Evolutionary conservation across 2,888 invertebrate species (phyloP).

Genomic region (Cheilosia soror): DNA sequence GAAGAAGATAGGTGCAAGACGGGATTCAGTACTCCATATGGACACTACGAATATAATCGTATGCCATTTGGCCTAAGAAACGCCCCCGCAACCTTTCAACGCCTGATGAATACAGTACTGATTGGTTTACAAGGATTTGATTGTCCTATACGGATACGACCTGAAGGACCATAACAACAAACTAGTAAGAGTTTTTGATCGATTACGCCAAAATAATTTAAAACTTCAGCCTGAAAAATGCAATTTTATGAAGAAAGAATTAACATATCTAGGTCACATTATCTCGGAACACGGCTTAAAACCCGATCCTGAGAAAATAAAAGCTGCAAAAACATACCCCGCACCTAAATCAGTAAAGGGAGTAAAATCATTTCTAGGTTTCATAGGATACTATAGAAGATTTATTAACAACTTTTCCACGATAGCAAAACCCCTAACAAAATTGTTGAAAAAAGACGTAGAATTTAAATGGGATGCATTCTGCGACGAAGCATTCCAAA

Average conservation of each 20-base stretch:
- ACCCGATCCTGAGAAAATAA: not conserved
- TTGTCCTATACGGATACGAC: constrained; percentile 46
- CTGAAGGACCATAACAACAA: constrained; percentile 33
- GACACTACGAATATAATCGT: constrained; percentile 45
- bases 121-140: constrained; percentile 25
- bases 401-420: not conserved
- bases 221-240: constrained; percentile 46
- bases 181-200: constrained; percentile 21
- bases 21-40: constrained; percentile 25
- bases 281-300: constrained; percentile 13
- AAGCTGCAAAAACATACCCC: constrained; percentile 1
- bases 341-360: not conserved
- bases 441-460: constrained; percentile 1
- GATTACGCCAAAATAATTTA: constrained; percentile 27
- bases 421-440: constrained; percentile 1
- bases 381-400: constrained; percentile 10
- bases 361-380: constrained; percentile 14
- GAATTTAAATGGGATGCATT: constrained; percentile 15
- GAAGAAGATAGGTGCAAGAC: constrained; percentile 22
- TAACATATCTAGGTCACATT: constrained; percentile 47
- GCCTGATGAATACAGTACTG: constrained; percentile 61
- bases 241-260: constrained; percentile 41
- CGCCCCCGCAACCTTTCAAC: constrained; percentile 55
- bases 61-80: constrained; percentile 59
- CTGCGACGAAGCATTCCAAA: constrained; percentile 2